These are phyloP conservation scores for Kryptolebias marmoratus DNA, from an alignment of 2,113 vertebrate genomes.

Conservation along the genomic window DNA sequence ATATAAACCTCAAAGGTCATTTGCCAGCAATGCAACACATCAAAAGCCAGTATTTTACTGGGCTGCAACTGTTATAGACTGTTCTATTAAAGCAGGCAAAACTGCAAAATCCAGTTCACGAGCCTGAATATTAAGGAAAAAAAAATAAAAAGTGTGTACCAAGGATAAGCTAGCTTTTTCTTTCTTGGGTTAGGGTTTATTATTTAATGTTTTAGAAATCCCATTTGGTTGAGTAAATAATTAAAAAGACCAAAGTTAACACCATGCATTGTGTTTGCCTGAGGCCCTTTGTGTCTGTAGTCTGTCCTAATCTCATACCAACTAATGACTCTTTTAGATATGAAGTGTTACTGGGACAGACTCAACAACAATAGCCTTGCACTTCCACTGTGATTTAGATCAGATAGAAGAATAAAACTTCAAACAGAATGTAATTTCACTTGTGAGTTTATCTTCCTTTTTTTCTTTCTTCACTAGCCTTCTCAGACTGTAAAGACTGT, in stretches of 20 bases:
- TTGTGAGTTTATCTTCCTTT: not conserved
- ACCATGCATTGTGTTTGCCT: not conserved
- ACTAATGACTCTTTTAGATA: not conserved
- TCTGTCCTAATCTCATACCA: not conserved
- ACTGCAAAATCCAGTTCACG: too few species aligned
- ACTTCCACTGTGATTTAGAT: not conserved
- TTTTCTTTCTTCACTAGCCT: not conserved
- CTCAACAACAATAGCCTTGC: not conserved
- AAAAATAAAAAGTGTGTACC: too few species aligned
- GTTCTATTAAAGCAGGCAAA: too few species aligned
- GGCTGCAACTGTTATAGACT: too few species aligned
- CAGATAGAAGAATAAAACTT: not conserved
- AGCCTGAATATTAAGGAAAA: too few species aligned
- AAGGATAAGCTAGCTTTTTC: too few species aligned
- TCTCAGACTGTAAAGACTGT: conserved; percentile 5
- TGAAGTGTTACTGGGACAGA: not conserved
- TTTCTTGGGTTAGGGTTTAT: not conserved
- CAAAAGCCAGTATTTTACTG: too few species aligned
- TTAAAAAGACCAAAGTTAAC: not conserved
- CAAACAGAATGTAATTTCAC: conserved; percentile 1
- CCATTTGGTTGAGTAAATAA: not conserved
- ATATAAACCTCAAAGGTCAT: too few species aligned
- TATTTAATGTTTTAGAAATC: not conserved
- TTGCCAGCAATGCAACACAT: too few species aligned
- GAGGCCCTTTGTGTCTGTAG: too few species aligned